Conservation (phyloP, 2,888 invertebrate species). For the Linnaemya tessellans region DNA sequence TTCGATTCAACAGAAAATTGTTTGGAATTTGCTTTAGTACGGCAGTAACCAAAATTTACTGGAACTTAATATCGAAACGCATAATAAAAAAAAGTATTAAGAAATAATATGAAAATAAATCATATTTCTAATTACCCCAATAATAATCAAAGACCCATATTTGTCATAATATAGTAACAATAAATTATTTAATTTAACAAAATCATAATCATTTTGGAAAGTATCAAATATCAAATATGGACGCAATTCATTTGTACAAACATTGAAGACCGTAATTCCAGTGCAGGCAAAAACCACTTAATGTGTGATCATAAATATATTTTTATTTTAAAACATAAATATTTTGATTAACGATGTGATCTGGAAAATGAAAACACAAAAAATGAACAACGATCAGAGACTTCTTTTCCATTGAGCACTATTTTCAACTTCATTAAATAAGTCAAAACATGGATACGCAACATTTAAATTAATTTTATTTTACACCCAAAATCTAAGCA, state of each 20-base stretch:
- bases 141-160: slow-evolving; percentile 21
- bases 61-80: too few species aligned
- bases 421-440: slow-evolving; percentile 71
- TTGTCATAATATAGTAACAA: slow-evolving; percentile 45
- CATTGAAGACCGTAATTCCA: background rate
- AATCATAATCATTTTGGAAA: slow-evolving; percentile 34
- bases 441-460: slow-evolving; percentile 71
- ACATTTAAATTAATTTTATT: slow-evolving; percentile 71
- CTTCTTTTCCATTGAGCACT: slow-evolving; percentile 26
- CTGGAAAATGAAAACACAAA: slow-evolving; percentile 42
- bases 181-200: slow-evolving; percentile 46
- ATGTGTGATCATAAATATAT: slow-evolving; percentile 51
- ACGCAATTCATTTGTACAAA: slow-evolving; percentile 30
- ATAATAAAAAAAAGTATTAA: background rate
- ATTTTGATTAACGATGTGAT: slow-evolving; percentile 69
- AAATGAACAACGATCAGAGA: slow-evolving; percentile 26
- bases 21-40: too few species aligned
- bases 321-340: slow-evolving; percentile 56
- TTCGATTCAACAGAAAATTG: too few species aligned
- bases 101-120: slow-evolving; percentile 29
- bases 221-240: slow-evolving; percentile 46
- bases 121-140: slow-evolving; percentile 43
- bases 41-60: too few species aligned
- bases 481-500: slow-evolving; percentile 57
- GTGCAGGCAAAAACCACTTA: slow-evolving; percentile 38